These are phyloP conservation scores for Heliothis peltigera DNA, from an alignment of 2,888 invertebrate species.

Conservation along the genomic window DNA sequence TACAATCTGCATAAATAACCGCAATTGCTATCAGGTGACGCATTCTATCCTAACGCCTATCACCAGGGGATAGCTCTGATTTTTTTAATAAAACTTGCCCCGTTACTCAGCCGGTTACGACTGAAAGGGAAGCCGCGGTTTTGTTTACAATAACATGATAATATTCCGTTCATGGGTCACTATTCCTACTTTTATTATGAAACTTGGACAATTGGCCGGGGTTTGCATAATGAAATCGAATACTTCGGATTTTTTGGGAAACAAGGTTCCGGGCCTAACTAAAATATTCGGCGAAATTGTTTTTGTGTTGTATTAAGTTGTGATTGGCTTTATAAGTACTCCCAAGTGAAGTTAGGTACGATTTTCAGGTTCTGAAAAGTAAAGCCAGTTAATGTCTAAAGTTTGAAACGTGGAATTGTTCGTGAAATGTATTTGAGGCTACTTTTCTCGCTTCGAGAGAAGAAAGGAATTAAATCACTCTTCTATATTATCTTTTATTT, in stretches of 20 bases:
- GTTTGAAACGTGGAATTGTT: background rate
- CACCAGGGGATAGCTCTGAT: conserved; percentile 23
- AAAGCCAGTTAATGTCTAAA: background rate
- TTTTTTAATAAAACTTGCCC: conserved; percentile 63
- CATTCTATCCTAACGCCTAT: conserved; percentile 18
- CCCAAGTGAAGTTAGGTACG: conserved; percentile 12
- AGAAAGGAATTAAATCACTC: background rate
- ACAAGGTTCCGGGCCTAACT: conserved; percentile 23
- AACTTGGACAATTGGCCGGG: conserved; percentile 58
- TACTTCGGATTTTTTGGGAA: conserved; percentile 40
- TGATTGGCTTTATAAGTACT: conserved; percentile 28
- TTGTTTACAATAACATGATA: conserved; percentile 65
- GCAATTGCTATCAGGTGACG: conserved; percentile 28
- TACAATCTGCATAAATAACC: conserved; percentile 30
- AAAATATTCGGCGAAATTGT: conserved; percentile 41
- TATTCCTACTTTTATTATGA: conserved; percentile 57
- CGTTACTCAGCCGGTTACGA: conserved; percentile 55
- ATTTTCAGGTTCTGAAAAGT: conserved; percentile 21
- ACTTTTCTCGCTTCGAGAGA: background rate
- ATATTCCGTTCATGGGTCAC: conserved; percentile 57
- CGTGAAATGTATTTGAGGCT: background rate
- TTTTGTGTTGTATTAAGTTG: conserved; percentile 45
- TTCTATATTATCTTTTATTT: background rate
- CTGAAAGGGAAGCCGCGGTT: conserved; percentile 45
- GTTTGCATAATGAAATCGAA: conserved; percentile 57